Evolutionary conservation across 64 coral and sea anemone species (phyloP), one percentile per base, ranked within the genome.

Genomic region (Hydrozoanthus tunicans): DNA sequence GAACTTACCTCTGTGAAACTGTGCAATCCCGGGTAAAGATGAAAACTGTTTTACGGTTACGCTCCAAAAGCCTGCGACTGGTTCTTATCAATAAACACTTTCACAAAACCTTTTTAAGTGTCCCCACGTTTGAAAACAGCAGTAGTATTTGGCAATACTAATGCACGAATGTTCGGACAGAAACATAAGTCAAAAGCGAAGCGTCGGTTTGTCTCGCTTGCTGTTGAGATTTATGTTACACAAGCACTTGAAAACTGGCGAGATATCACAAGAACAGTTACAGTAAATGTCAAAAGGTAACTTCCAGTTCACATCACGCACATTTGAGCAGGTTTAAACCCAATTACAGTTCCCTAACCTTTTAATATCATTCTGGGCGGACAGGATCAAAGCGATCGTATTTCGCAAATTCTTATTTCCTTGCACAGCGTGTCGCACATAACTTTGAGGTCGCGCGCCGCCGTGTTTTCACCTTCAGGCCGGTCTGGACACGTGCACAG

Each of bases 151-250:
- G 20, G 68, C 68, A 71, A 71, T 71, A 71, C 32, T 43, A 43
- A 43, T 43, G 32, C 32, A 43, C 32, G 32, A 43, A 43, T 43
- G 32, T 43, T 43, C 32, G 32, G 32, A 71, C n/a, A 71, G n/a
- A 61, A 55, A 11, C 6, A 27, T 59, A 62, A 26, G 79, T 62
- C 79, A 81, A 81, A 81, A 51, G 79, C n/a, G 68, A 71, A 71
- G 68, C 6, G 5, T 14, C 15, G 14, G 20, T 24, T 7, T 56
- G 25, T 12, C 17, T 43, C 8, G 57, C 43, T 62, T 81, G 55
- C 79, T 81, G 79, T 62, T 24, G 57, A 27, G 79, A 81, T 14
- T 12, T 6, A 6, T 32, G 17, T 11, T 59, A 12, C 11, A 12
- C 11, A 8, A 17, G 79, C 72, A 9, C 58, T 43, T 51, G 25